These are phyloP conservation scores for Digitonthophagus gazella DNA, from an alignment of 2,888 invertebrate species.

Conservation along the genomic window DNA sequence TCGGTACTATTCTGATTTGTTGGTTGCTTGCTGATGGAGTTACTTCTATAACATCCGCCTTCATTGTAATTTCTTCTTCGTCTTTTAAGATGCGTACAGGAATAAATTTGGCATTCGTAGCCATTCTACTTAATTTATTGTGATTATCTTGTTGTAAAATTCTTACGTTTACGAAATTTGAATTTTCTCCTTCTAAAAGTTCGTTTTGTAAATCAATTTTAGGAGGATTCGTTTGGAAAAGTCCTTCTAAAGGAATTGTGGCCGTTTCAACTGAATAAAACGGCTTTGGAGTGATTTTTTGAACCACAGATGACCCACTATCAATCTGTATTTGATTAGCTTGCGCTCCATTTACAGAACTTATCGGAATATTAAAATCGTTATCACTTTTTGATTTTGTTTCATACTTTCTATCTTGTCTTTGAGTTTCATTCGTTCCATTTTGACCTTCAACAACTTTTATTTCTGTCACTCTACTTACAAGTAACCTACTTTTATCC, in stretches of 20 bases:
- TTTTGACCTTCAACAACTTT: slow-evolving; percentile 61
- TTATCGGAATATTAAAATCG: slow-evolving; percentile 28
- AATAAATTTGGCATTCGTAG: slow-evolving; percentile 35
- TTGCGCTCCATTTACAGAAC: slow-evolving; percentile 18
- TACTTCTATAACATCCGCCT: slow-evolving; percentile 49
- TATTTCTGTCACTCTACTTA: slow-evolving; percentile 66
- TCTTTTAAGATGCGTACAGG: slow-evolving; percentile 40
- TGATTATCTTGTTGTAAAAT: slow-evolving; percentile 41
- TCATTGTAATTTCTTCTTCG: slow-evolving; percentile 42
- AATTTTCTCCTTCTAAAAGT: slow-evolving; percentile 46
- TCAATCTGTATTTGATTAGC: slow-evolving; percentile 47
- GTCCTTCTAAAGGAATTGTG: slow-evolving; percentile 65
- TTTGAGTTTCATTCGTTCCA: slow-evolving; percentile 9
- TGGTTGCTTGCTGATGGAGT: slow-evolving; percentile 40
- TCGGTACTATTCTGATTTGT: slow-evolving; percentile 48
- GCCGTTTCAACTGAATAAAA: slow-evolving; percentile 56
- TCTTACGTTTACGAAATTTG: slow-evolving; percentile 46
- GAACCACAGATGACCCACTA: slow-evolving; percentile 43
- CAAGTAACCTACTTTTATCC: slow-evolving; percentile 53
- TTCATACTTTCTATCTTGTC: slow-evolving; percentile 38
- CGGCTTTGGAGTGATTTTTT: slow-evolving; percentile 46
- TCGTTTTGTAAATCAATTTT: slow-evolving; percentile 40
- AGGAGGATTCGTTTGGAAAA: slow-evolving; percentile 58
- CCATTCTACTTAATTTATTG: slow-evolving; percentile 20
- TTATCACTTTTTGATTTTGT: slow-evolving; percentile 46